Evolutionary conservation across 1,140 invertebrate species (phyloP).

Genomic region (Chrysoperla carnea): DNA sequence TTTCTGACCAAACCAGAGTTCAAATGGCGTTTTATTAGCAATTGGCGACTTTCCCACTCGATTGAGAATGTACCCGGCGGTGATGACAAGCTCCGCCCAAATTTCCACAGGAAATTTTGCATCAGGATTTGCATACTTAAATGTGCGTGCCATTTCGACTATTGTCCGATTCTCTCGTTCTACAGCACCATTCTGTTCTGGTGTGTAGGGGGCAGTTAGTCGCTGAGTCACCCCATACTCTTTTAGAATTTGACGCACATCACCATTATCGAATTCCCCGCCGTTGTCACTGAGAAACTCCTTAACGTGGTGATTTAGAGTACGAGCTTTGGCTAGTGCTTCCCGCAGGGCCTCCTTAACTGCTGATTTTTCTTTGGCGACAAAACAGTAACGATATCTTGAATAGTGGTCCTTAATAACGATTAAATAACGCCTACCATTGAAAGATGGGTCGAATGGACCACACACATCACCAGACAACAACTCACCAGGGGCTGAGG

Average conservation of each 20-base stretch:
- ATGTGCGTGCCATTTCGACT: too few relatives aligned
- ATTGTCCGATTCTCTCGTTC: constrained; percentile 20
- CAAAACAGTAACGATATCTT: constrained; percentile 1
- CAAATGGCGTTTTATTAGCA: constrained; percentile 12
- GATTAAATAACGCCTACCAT: too few relatives aligned
- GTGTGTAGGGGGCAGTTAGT: constrained; percentile 17
- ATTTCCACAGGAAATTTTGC: constrained; percentile 8
- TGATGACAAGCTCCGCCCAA: constrained; percentile 14
- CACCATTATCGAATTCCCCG: constrained; percentile 16
- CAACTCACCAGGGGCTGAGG: too few relatives aligned
- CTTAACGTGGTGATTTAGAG: too few relatives aligned
- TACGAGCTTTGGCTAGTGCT: constrained; percentile 1
- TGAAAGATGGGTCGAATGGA: too few relatives aligned
- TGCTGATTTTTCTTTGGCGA: not conserved
- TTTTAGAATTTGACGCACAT: constrained; percentile 12
- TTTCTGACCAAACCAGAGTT: too few relatives aligned
- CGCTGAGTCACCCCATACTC: constrained; percentile 12
- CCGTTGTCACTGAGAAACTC: constrained; percentile 18
- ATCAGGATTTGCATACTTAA: constrained; percentile 15
- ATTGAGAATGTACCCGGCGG: constrained; percentile 15
- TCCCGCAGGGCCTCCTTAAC: not conserved
- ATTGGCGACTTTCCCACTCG: constrained; percentile 12
- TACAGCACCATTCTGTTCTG: constrained; percentile 17
- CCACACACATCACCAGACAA: too few relatives aligned
- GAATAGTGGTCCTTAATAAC: too few relatives aligned